Percentiles rank a stretch among this genome's conserved stretches.
phyloP scores from a whole-genome alignment of 2,888 invertebrate species.

The Drosophila mercatorum region DNA sequence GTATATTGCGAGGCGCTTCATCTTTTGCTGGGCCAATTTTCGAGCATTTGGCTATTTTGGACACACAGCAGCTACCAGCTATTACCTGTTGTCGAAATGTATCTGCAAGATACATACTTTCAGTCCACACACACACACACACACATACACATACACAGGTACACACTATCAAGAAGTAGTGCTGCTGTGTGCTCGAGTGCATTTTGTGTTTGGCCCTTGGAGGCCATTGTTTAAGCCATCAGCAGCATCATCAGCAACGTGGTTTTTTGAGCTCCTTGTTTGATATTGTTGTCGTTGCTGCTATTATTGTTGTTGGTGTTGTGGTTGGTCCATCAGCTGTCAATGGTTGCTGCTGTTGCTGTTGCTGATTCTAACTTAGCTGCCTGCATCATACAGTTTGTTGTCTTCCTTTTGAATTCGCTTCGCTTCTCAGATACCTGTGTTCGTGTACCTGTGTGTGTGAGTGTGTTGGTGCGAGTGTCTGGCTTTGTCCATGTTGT shows the following conservation, averaged over 20 bases:
- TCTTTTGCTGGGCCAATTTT: constrained; percentile 52
- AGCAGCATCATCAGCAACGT: constrained; percentile 49
- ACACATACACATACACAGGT: constrained; percentile 13
- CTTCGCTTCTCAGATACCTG: constrained; percentile 17
- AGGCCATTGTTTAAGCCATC: constrained; percentile 63
- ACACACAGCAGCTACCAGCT: constrained; percentile 40
- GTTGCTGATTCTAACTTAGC: constrained; percentile 10
- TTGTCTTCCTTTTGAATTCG: constrained; percentile 39
- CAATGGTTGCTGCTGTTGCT: constrained; percentile 41
- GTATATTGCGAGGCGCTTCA: constrained; percentile 30
- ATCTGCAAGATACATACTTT: constrained; percentile 57
- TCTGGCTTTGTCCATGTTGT: constrained; percentile 42
- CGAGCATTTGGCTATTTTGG: constrained; percentile 59
- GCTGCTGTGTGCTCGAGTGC: constrained; percentile 40
- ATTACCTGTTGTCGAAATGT: constrained; percentile 78
- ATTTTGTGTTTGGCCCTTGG: constrained; percentile 46
- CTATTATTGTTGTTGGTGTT: constrained; percentile 17
- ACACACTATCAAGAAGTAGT: constrained; percentile 5
- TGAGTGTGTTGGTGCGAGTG: not conserved
- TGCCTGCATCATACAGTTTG: constrained; percentile 38
- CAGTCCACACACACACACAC: constrained; percentile 37
- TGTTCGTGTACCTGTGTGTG: not conserved
- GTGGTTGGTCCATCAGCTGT: constrained; percentile 59
- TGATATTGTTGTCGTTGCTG: constrained; percentile 20
- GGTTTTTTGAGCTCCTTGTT: constrained; percentile 28